phyloP scores from a whole-genome alignment of 2,888 invertebrate species.

The Pseudococcus longispinus region DNA sequence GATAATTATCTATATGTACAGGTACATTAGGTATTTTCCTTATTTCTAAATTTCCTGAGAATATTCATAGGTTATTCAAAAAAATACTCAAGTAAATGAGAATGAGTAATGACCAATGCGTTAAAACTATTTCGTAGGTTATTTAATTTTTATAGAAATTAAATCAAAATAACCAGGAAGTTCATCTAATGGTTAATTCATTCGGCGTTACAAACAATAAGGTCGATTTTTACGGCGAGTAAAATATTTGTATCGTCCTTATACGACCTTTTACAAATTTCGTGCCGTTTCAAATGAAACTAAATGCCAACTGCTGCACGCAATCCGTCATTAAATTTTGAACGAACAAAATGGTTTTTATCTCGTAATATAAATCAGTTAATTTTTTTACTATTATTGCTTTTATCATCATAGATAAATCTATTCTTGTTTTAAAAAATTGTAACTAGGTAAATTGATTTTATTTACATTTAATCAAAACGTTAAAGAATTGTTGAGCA shows the following conservation, averaged over 20 bases:
- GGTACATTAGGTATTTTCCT: no score
- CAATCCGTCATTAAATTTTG: conserved; percentile 42
- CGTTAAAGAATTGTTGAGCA: background rate
- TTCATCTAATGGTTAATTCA: conserved; percentile 2
- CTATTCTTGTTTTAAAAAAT: background rate
- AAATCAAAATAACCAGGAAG: background rate
- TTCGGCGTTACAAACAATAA: conserved; percentile 28
- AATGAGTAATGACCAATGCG: background rate
- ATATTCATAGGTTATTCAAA: background rate
- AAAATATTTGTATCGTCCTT: conserved; percentile 27
- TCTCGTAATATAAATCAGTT: conserved; percentile 28
- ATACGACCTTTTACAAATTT: conserved; percentile 44
- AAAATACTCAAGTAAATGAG: background rate
- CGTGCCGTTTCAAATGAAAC: conserved; percentile 43
- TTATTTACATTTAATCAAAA: background rate
- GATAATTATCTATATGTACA: no score
- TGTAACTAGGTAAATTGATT: background rate
- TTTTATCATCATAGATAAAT: background rate
- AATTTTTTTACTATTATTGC: conserved; percentile 12
- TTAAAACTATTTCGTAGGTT: background rate
- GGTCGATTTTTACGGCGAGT: conserved; percentile 9
- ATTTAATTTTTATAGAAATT: conserved; percentile 21
- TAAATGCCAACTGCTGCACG: conserved; percentile 40
- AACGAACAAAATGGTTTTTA: conserved; percentile 14
- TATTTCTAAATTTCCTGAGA: no score